A percentile compares a stretch with the other conserved stretches of the same genome.
Evolutionary conservation across 2,113 vertebrate genomes (phyloP).

Genomic region (Tragelaphus scriptus): DNA sequence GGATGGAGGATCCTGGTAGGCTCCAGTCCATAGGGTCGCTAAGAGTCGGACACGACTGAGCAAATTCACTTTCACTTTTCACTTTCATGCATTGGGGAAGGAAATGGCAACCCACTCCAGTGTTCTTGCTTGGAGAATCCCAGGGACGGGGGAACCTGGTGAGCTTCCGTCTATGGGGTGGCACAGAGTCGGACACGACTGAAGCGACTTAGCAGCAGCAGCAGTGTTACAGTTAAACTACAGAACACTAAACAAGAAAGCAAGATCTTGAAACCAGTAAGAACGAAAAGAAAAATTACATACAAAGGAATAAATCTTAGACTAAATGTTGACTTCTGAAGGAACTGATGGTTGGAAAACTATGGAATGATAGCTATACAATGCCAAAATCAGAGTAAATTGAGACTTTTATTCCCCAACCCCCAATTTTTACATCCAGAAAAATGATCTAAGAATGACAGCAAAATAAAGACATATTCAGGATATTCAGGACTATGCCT

Average conservation of each 20-base stretch:
- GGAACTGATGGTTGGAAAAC: background rate
- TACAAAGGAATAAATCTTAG: background rate
- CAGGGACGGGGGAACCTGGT: too few relatives aligned
- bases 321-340: constrained; percentile 12
- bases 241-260: background rate
- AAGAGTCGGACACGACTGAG: too few relatives aligned
- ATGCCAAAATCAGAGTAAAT: background rate
- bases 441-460: background rate
- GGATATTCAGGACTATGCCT: background rate
- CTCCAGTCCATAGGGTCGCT: too few relatives aligned
- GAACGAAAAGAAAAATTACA: background rate
- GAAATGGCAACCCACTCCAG: too few relatives aligned
- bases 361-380: background rate
- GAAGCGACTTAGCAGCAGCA: background rate
- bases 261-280: background rate
- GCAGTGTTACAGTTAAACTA: background rate
- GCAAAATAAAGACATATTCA: background rate
- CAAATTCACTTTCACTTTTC: too few relatives aligned
- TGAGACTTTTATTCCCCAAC: background rate
- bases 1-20: too few relatives aligned
- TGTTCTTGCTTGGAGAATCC: too few relatives aligned
- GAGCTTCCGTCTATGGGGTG: too few relatives aligned
- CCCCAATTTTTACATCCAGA: background rate
- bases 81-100: too few relatives aligned
- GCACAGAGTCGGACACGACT: too few relatives aligned